phyloP scores from a whole-genome alignment of 2,888 invertebrate species.

The Crossocerus cetratus region DNA sequence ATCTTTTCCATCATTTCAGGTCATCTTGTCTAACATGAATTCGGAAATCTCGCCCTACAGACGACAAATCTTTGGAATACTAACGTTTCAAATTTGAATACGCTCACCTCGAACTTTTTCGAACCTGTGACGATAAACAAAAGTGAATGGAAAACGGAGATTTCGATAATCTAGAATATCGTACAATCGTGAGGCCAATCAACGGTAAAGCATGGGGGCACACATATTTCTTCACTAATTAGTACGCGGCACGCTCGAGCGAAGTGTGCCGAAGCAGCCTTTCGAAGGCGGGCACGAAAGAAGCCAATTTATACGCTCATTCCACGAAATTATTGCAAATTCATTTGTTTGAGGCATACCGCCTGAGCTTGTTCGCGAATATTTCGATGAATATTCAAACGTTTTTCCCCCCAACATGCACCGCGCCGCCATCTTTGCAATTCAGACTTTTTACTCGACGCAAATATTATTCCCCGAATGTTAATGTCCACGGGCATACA shows the following conservation, averaged over 20 bases:
- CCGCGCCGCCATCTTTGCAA: not conserved
- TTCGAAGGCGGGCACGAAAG: constrained; percentile 31
- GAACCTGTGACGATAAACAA: constrained; percentile 17
- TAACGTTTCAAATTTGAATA: no score
- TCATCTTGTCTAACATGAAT: no score
- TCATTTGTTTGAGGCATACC: constrained; percentile 47
- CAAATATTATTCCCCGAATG: no score
- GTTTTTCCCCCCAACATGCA: not conserved
- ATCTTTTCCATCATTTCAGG: no score
- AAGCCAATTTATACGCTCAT: constrained; percentile 47
- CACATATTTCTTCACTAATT: constrained; percentile 40
- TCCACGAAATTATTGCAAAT: constrained; percentile 54
- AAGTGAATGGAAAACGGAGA: constrained; percentile 12
- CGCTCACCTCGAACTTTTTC: no score
- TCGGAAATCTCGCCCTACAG: no score
- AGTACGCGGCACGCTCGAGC: constrained; percentile 21
- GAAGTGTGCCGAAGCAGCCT: constrained; percentile 13
- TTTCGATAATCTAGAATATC: constrained; percentile 33
- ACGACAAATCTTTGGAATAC: no score
- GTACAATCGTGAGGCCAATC: constrained; percentile 25
- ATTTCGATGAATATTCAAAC: constrained; percentile 52
- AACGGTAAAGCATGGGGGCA: constrained; percentile 32
- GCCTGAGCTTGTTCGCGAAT: constrained; percentile 42
- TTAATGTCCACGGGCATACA: no score
- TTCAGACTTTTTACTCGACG: no score